Conservation (phyloP, 2,888 invertebrate species). For the Heliconius aoede region DNA sequence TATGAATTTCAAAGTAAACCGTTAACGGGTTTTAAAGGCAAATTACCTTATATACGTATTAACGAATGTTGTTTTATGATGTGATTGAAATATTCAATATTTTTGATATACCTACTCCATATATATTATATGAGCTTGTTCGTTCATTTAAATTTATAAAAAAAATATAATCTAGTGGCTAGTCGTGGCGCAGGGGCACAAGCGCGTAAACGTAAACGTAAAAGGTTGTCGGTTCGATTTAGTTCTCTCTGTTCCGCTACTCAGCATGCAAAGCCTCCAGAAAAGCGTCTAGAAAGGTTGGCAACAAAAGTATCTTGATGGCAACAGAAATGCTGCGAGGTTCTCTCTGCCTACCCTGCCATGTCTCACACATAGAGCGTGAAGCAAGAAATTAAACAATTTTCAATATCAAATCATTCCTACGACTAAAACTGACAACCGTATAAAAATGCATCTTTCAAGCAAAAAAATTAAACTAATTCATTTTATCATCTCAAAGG, state of each 20-base stretch:
- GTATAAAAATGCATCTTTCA: not conserved
- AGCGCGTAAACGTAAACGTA: too few species aligned
- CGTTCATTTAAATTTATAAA: not conserved
- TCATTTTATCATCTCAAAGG: not conserved
- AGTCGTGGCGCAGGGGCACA: too few species aligned
- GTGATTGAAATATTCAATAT: constrained; percentile 37
- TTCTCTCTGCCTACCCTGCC: too few species aligned
- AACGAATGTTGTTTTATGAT: constrained; percentile 42
- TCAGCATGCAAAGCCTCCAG: too few species aligned
- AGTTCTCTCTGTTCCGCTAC: too few species aligned
- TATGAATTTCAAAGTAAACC: constrained; percentile 48
- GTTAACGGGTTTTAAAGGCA: constrained; percentile 45
- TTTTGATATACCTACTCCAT: not conserved
- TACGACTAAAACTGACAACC: too few species aligned
- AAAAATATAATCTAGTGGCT: not conserved
- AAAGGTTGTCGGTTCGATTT: too few species aligned
- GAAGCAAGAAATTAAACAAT: too few species aligned
- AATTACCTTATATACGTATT: constrained; percentile 44
- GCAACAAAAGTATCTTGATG: too few species aligned
- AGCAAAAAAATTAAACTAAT: not conserved
- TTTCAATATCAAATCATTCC: too few species aligned
- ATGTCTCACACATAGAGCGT: too few species aligned
- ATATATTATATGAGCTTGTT: not conserved
- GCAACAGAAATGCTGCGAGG: too few species aligned
- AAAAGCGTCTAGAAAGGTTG: accelerated